These are phyloP conservation scores for Nothocercus julius DNA, from an alignment of 2,113 vertebrate species.

Conservation along the genomic window DNA sequence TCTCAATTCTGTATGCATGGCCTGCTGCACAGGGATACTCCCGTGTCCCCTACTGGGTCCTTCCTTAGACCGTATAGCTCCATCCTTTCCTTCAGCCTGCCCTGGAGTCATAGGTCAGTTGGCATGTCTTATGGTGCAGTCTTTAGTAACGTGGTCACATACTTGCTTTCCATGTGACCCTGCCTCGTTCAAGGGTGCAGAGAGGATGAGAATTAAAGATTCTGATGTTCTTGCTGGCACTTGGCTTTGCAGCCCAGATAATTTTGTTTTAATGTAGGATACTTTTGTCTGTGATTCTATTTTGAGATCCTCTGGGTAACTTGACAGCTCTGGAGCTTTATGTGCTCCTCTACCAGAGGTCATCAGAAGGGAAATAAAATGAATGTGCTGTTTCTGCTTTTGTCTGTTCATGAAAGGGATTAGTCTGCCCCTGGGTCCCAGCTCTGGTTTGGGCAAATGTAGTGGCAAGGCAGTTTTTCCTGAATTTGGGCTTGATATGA, in stretches of 20 bases:
- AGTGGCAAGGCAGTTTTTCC: background rate
- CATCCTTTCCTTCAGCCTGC: background rate
- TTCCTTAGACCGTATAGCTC: background rate
- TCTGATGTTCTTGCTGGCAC: background rate
- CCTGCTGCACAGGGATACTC: background rate
- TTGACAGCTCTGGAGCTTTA: background rate
- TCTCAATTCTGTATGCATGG: rapidly evolving
- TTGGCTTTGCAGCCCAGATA: background rate
- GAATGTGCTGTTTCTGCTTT: background rate
- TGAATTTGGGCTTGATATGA: background rate
- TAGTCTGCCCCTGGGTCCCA: background rate
- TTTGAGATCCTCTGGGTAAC: background rate
- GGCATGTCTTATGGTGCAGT: rapidly evolving
- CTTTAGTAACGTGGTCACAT: background rate
- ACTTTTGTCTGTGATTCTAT: background rate
- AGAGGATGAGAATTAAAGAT: background rate
- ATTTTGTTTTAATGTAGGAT: background rate
- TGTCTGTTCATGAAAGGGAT: background rate
- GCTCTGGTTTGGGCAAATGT: background rate
- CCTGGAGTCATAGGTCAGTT: background rate
- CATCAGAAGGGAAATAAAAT: background rate
- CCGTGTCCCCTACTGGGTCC: rapidly evolving
- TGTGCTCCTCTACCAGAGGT: background rate
- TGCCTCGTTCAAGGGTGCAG: background rate
- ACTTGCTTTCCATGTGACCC: background rate